Evolutionary conservation across 2,888 invertebrate species (phyloP).

Genomic region (Lacanobia oleracea): DNA sequence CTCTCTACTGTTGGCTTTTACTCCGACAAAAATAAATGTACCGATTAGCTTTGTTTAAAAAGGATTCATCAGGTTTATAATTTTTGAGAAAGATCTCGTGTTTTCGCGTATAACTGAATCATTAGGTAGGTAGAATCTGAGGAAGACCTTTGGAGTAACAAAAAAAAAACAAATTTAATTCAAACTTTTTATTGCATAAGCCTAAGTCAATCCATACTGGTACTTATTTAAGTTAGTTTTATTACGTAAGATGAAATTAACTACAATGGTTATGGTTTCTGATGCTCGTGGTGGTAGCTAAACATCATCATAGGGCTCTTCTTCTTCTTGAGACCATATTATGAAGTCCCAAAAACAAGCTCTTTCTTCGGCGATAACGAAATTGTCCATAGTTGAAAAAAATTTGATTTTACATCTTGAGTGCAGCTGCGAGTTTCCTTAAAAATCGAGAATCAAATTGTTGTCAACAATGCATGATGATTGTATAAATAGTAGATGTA

Average conservation of each 20-base stretch:
- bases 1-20: too few species aligned
- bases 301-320: slow-evolving; percentile 54
- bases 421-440: slow-evolving; percentile 18
- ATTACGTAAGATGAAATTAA: slow-evolving; percentile 30
- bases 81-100: too few species aligned
- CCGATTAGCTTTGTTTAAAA: too few species aligned
- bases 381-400: slow-evolving; percentile 49
- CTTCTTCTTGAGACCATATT: slow-evolving; percentile 30
- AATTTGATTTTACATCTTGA: slow-evolving; percentile 54
- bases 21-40: too few species aligned
- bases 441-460: slow-evolving; percentile 46
- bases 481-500: slow-evolving; percentile 48
- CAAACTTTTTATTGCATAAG: slow-evolving; percentile 55
- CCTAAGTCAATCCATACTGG: slow-evolving; percentile 51
- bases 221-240: slow-evolving; percentile 41
- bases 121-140: too few species aligned
- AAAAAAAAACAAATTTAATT: slow-evolving; percentile 32
- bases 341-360: not conserved
- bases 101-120: too few species aligned
- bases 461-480: slow-evolving; percentile 65
- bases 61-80: too few species aligned
- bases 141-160: not conserved
- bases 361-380: slow-evolving; percentile 23
- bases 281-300: slow-evolving; percentile 47
- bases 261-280: slow-evolving; percentile 28